Evolutionary conservation across 2,113 vertebrate genomes (phyloP).

Genomic region (Falcunculus frontatus): DNA sequence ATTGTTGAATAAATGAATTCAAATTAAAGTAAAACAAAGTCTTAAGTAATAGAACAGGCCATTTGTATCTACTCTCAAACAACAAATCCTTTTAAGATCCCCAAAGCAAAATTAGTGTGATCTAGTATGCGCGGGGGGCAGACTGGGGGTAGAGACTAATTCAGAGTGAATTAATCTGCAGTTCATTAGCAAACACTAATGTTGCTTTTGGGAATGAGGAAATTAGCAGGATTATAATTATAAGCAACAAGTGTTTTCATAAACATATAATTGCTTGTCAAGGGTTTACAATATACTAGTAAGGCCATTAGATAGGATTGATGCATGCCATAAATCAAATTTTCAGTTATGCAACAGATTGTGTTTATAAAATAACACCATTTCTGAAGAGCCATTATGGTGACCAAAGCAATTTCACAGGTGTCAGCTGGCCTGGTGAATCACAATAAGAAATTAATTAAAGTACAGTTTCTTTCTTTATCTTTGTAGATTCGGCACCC

Average conservation of each 20-base stretch:
- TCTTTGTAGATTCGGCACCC: neutral
- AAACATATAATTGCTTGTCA: conserved; percentile 57
- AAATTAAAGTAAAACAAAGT: conserved; percentile 47
- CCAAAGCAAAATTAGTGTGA: conserved; percentile 40
- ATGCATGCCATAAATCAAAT: neutral
- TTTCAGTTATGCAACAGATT: conserved; percentile 7
- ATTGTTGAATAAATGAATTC: conserved; percentile 13
- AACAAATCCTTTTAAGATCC: conserved; percentile 36
- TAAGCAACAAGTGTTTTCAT: conserved; percentile 65
- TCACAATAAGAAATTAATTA: neutral
- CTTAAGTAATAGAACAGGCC: conserved; percentile 50
- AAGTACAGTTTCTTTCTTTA: neutral
- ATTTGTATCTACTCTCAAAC: conserved; percentile 25
- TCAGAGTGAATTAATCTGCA: conserved; percentile 51
- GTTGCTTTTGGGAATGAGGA: conserved; percentile 55
- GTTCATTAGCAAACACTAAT: conserved; percentile 56
- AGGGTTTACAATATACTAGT: neutral
- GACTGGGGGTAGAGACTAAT: conserved; percentile 33
- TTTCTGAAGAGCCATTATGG: neutral
- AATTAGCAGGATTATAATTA: conserved; percentile 60
- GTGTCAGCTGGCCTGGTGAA: neutral
- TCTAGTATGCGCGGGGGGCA: neutral
- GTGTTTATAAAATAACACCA: neutral
- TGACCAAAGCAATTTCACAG: neutral
- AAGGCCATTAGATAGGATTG: neutral